Evolutionary conservation across 92 coral and sea anemone species (phyloP).

Genomic region (Phenganax marumi): DNA sequence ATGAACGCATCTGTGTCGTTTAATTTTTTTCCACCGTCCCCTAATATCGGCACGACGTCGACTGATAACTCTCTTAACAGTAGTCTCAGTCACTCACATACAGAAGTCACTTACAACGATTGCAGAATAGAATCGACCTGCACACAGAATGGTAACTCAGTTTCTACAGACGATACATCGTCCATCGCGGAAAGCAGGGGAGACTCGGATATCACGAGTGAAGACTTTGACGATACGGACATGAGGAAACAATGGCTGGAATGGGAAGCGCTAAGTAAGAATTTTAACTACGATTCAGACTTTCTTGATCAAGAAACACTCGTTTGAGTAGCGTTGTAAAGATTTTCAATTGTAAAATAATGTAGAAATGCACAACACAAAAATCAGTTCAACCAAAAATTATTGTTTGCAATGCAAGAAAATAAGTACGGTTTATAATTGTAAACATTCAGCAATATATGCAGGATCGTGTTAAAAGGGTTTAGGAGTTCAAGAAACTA

Average conservation of each 20-base stretch:
- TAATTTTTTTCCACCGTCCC: slow-evolving; percentile 26
- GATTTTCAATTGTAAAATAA: background rate
- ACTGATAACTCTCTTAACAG: slow-evolving; percentile 30
- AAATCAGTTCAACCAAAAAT: background rate
- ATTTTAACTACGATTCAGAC: slow-evolving; percentile 10
- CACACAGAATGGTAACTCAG: background rate
- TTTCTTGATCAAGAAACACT: slow-evolving; percentile 43
- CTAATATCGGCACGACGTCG: slow-evolving; percentile 2
- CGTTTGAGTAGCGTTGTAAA: background rate
- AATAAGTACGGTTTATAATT: background rate
- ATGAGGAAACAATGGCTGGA: slow-evolving; percentile 39
- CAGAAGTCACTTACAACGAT: background rate
- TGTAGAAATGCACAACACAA: background rate
- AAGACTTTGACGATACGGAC: slow-evolving; percentile 35
- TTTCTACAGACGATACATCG: slow-evolving; percentile 26
- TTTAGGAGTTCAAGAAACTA: no score
- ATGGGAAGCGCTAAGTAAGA: slow-evolving; percentile 39
- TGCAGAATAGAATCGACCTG: background rate
- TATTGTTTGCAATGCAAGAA: background rate
- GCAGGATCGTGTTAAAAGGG: no score
- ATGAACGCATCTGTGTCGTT: slow-evolving; percentile 30
- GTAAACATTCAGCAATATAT: no score
- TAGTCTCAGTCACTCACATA: slow-evolving; percentile 26
- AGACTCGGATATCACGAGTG: slow-evolving; percentile 30
- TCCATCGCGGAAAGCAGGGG: slow-evolving; percentile 34